Conservation (phyloP, 2,888 invertebrate species). For the Thera obeliscata region DNA sequence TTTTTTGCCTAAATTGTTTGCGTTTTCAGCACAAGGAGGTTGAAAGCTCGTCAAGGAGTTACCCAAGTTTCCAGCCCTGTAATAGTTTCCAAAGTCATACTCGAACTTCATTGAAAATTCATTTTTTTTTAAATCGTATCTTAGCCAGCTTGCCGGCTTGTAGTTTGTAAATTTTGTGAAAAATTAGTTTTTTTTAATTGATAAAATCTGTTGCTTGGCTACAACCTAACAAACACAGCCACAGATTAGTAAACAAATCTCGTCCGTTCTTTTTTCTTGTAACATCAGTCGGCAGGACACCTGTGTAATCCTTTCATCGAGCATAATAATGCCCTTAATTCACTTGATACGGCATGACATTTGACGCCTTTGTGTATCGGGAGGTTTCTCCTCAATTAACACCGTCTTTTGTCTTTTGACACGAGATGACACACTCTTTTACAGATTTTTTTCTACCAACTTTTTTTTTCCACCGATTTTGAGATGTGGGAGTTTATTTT, state of each 20-base stretch:
- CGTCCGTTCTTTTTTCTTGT: conserved; percentile 51
- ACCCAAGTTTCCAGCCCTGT: no score
- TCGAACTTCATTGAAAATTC: no score
- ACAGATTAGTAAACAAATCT: conserved; percentile 51
- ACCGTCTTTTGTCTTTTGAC: conserved; percentile 73
- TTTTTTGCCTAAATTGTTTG: no score
- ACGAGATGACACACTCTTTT: conserved; percentile 73
- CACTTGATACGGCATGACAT: conserved; percentile 82
- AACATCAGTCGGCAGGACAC: conserved; percentile 65
- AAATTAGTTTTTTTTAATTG: no score
- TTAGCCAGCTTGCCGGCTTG: no score
- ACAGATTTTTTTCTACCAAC: conserved; percentile 19
- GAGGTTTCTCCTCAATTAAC: conserved; percentile 77
- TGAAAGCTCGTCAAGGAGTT: no score
- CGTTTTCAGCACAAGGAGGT: no score
- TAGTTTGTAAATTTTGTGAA: no score
- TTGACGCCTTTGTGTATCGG: conserved; percentile 74
- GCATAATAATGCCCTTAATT: conserved; percentile 81
- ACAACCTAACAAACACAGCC: no score
- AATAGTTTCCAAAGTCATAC: no score
- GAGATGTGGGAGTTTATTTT: conserved; percentile 68
- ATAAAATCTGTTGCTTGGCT: no score
- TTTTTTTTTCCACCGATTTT: conserved; percentile 18
- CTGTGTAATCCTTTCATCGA: conserved; percentile 82
- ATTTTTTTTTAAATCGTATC: no score